phyloP scores from a whole-genome alignment of 1,140 invertebrate genomes.

The Drosophila pseudoobscura region DNA sequence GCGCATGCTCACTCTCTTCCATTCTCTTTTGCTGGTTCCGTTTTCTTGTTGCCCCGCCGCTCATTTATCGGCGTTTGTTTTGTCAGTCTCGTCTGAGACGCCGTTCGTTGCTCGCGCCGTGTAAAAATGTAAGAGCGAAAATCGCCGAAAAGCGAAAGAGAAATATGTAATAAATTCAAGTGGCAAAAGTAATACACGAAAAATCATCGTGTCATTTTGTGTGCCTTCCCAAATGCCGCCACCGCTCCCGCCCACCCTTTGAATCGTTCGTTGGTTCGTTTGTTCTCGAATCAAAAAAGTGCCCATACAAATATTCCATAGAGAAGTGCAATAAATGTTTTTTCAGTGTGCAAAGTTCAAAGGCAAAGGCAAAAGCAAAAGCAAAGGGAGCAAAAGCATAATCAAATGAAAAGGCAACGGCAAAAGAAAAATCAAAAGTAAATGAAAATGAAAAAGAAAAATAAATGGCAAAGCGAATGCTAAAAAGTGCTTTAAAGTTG shows the following conservation, averaged over 20 bases:
- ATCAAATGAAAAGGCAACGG: slow-evolving; percentile 8
- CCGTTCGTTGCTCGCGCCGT: slow-evolving; percentile 56
- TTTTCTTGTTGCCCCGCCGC: slow-evolving; percentile 2
- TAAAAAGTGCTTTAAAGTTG: slow-evolving; percentile 31
- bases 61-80: slow-evolving; percentile 44
- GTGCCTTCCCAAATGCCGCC: too few species aligned
- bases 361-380: slow-evolving; percentile 41
- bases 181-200: slow-evolving; percentile 8
- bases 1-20: slow-evolving; percentile 32
- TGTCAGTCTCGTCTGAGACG: slow-evolving; percentile 17
- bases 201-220: slow-evolving; percentile 34
- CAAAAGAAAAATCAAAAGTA: slow-evolving; percentile 43
- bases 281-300: slow-evolving; percentile 43
- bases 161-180: slow-evolving; percentile 25
- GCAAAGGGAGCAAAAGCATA: slow-evolving; percentile 31
- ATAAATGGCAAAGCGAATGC: slow-evolving; percentile 43
- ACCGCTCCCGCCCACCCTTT: slow-evolving; percentile 1
- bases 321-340: slow-evolving; percentile 56
- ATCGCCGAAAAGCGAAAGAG: slow-evolving; percentile 13
- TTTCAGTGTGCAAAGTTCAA: slow-evolving; percentile 55
- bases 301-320: slow-evolving; percentile 24
- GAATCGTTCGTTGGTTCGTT: slow-evolving; percentile 26
- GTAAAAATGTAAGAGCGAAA: slow-evolving; percentile 65
- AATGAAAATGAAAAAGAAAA: slow-evolving; percentile 30
- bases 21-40: slow-evolving; percentile 2